A percentile compares a stretch with the other conserved stretches of the same genome.
phyloP scores from a whole-genome alignment of 2,113 vertebrate species.

The Hemiscyllium ocellatum region DNA sequence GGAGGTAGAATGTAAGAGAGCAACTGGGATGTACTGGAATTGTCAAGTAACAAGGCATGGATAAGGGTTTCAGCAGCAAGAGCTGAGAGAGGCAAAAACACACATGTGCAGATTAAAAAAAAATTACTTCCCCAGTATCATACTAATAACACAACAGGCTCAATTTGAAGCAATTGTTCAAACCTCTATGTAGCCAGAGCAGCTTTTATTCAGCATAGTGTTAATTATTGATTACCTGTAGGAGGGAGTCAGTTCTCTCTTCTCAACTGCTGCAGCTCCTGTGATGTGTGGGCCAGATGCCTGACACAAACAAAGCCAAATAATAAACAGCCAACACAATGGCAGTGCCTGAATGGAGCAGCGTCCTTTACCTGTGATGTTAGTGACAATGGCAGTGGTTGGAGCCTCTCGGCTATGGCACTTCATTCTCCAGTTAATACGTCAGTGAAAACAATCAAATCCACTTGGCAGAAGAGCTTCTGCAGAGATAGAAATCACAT shows the following conservation, averaged over 20 bases:
- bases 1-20: background rate
- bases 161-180: background rate
- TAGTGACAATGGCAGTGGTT: background rate
- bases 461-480: background rate
- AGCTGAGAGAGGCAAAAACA: background rate
- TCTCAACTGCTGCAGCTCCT: background rate
- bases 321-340: background rate
- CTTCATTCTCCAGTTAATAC: background rate
- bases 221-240: background rate
- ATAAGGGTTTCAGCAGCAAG: background rate
- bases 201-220: background rate
- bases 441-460: background rate
- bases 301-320: background rate
- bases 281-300: background rate
- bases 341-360: background rate
- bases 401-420: background rate
- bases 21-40: background rate
- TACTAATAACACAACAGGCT: background rate
- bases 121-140: background rate
- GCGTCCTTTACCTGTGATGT: background rate
- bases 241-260: too few relatives aligned
- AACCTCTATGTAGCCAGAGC: background rate
- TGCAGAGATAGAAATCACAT: background rate
- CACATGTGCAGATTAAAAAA: background rate
- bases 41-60: background rate